A percentile compares a stretch with the other conserved stretches of the same genome.
phyloP scores from a whole-genome alignment of 2,113 vertebrate genomes.

The Uria lomvia region DNA sequence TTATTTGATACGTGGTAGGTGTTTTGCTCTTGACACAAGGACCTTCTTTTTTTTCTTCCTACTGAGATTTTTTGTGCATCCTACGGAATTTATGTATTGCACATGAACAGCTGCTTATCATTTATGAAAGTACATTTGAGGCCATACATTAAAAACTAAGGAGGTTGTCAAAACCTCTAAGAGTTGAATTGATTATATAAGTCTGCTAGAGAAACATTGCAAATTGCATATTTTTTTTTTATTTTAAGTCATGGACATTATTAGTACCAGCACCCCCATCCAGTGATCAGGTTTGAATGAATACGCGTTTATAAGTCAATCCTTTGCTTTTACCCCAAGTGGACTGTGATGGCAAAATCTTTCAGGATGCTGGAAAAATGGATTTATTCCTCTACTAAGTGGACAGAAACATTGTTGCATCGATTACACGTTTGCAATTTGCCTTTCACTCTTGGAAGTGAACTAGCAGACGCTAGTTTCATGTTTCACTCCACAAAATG shows the following conservation, averaged over 20 bases:
- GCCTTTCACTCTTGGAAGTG: background rate
- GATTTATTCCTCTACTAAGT: constrained; percentile 20
- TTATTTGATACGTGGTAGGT: background rate
- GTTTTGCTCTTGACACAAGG: background rate
- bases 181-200: background rate
- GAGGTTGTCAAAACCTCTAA: background rate
- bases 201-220: background rate
- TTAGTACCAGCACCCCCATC: background rate
- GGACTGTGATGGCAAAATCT: background rate
- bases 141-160: background rate
- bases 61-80: background rate
- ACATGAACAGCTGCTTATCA: background rate
- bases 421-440: background rate
- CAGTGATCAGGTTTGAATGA: background rate
- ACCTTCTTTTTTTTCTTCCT: background rate
- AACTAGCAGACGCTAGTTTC: background rate
- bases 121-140: background rate
- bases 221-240: background rate
- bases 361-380: background rate
- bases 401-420: background rate
- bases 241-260: background rate
- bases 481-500: background rate
- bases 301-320: background rate
- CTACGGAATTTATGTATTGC: background rate
- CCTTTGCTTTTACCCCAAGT: background rate